Evolutionary conservation across 2,888 invertebrate genomes (phyloP), one percentile per base, ranked within the genome.

Genomic region (Carabus problematicus): DNA sequence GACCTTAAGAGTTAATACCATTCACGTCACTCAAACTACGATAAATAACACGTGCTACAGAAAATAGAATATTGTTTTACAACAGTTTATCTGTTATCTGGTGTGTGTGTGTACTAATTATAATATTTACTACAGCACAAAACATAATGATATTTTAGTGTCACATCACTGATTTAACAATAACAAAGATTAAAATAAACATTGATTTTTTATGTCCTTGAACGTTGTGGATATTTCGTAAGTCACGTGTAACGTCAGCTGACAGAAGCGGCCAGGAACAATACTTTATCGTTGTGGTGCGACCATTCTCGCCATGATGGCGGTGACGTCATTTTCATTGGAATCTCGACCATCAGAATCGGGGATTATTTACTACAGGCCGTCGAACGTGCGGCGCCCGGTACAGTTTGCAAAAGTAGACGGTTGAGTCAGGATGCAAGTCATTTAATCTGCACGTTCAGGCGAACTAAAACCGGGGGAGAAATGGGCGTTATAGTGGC

Each of bases 331-430:
- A 67, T 67, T 54, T 67, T 67, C 60, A 52, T 60, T 41, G 67
- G 67, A 66, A 66, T 66, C 47, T 56, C 58, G 45, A 58, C 66
- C 66, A 66, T 66, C 66, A 47, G 67, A 60, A 67, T 54, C 52
- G 54, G 45, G 60, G 59, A 67, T 60, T 67, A 67, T 67, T 67
- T 67, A 67, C 67, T 67, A 67, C 59, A 42, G 42, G 63, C 59
- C 60, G 54, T 14, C 54, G 43, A 60, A 52, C 42, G 67, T 67
- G 67, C 60, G 19, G 60, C 54, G 63, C 63, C 63, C 39, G 54
- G 56, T 41, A 55, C 54, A 64, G 41, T 64, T 64, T 55, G 42
- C 41, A 29, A 56, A 39, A 55, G 56, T 29, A 43, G 55, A 8
- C 40, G 8, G 56, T 56, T 12, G 52, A 14, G 18, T n/a, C 11